Percentiles rank a stretch among this genome's conserved stretches.
These are phyloP conservation scores for Cardinalis cardinalis DNA, from an alignment of 2,113 vertebrate genomes.

Conservation along the genomic window DNA sequence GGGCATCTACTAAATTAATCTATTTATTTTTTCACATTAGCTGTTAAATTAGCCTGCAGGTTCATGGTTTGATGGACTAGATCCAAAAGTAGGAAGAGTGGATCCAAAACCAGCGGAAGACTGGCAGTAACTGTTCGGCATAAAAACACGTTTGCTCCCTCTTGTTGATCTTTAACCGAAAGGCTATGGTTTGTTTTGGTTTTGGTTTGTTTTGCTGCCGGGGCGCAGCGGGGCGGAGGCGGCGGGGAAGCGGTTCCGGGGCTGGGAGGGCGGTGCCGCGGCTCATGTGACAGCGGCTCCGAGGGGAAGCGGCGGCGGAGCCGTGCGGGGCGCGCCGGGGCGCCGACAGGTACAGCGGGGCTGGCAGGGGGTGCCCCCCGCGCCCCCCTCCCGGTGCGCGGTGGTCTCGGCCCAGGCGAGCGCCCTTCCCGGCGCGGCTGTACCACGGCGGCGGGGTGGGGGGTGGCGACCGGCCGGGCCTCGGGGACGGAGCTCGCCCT, in stretches of 20 bases:
- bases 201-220: neutral
- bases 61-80: neutral
- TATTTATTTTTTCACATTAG: neutral
- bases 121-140: neutral
- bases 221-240: neutral
- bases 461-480: neutral
- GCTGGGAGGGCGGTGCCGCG: neutral
- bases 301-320: neutral
- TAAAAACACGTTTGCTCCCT: neutral
- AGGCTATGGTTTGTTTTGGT: accelerated
- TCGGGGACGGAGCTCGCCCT: neutral
- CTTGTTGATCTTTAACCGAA: no score
- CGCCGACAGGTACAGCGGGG: neutral
- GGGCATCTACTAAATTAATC: no score
- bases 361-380: neutral
- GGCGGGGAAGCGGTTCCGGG: neutral
- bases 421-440: no score
- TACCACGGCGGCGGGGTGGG: neutral
- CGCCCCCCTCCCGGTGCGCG: neutral
- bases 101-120: no score
- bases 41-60: neutral
- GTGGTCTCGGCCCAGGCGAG: neutral
- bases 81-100: neutral
- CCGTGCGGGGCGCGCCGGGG: neutral
- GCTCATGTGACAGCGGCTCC: neutral